A percentile compares a stretch with the other conserved stretches of the same genome.
Evolutionary conservation across 92 coral and sea anemone species (phyloP).

Genomic region (Heliopora coerulea): DNA sequence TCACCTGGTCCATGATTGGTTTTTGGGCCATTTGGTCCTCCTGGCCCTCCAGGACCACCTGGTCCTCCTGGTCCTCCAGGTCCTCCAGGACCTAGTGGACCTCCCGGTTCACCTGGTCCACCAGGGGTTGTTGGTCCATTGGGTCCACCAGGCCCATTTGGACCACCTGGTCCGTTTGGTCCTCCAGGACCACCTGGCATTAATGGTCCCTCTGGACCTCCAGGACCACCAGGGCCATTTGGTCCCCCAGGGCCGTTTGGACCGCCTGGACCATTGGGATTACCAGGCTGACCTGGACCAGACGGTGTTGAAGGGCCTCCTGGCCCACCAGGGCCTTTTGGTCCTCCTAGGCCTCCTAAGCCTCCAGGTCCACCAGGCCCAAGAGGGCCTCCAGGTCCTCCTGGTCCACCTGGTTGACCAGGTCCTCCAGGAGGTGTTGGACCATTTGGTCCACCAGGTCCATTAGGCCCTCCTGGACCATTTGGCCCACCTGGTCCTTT

Average conservation of each 20-base stretch:
- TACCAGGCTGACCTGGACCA: conserved; percentile 67
- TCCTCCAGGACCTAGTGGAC: conserved; percentile 80
- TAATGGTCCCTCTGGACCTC: conserved; percentile 47
- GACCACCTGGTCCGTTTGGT: conserved; percentile 69
- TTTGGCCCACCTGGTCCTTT: background rate
- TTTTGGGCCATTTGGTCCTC: background rate
- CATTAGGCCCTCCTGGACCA: conserved; percentile 43
- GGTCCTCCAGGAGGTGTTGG: conserved; percentile 63
- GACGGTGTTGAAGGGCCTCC: conserved; percentile 60
- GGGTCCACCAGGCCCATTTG: conserved; percentile 55
- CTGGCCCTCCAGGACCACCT: conserved; percentile 60
- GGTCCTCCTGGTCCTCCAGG: conserved; percentile 92
- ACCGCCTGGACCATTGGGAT: conserved; percentile 45
- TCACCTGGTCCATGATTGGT: background rate
- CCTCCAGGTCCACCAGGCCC: conserved; percentile 47
- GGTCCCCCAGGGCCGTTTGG: conserved; percentile 39
- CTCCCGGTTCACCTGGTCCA: conserved; percentile 68
- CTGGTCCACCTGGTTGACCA: conserved; percentile 33
- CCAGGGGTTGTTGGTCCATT: conserved; percentile 51
- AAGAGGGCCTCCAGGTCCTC: conserved; percentile 23
- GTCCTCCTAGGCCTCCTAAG: background rate
- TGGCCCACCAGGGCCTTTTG: conserved; percentile 61
- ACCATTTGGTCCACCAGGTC: conserved; percentile 53
- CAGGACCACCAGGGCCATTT: conserved; percentile 37
- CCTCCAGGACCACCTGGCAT: conserved; percentile 67